phyloP scores from a whole-genome alignment of 2,797 vertebrate species.

The Coracias cyanogaster region DNA sequence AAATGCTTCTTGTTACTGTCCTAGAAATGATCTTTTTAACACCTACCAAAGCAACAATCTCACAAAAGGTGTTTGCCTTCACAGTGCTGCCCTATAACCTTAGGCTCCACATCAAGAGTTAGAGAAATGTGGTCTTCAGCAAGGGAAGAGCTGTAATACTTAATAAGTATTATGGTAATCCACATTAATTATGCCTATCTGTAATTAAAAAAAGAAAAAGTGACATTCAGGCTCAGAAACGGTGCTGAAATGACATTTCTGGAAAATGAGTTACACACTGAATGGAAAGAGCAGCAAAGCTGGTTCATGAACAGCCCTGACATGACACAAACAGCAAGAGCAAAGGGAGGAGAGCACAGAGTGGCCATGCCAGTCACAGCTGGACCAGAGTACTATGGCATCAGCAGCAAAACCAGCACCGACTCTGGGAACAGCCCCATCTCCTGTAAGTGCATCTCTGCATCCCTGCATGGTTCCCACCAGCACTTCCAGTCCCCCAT shows the following conservation, averaged over 20 bases:
- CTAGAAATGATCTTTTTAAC: background rate
- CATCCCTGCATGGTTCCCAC: background rate
- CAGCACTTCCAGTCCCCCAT: background rate
- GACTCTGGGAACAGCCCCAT: background rate
- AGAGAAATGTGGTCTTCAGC: background rate
- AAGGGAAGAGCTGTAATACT: background rate
- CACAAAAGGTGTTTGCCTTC: background rate
- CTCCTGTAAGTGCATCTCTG: background rate
- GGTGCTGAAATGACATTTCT: background rate
- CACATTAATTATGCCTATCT: background rate
- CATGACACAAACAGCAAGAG: background rate
- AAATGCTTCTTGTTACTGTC: background rate
- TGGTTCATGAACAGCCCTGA: background rate
- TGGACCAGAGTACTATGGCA: accelerated
- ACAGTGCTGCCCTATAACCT: background rate
- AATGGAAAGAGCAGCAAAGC: background rate
- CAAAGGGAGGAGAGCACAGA: background rate
- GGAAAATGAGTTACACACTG: background rate
- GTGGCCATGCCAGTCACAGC: accelerated
- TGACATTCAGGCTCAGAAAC: background rate
- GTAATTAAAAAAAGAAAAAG: background rate
- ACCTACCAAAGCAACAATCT: background rate
- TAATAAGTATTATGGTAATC: background rate
- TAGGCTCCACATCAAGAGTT: background rate
- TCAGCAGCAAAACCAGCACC: background rate